phyloP scores from a whole-genome alignment of 2,113 vertebrate species.

The Cebidichthys violaceus region DNA sequence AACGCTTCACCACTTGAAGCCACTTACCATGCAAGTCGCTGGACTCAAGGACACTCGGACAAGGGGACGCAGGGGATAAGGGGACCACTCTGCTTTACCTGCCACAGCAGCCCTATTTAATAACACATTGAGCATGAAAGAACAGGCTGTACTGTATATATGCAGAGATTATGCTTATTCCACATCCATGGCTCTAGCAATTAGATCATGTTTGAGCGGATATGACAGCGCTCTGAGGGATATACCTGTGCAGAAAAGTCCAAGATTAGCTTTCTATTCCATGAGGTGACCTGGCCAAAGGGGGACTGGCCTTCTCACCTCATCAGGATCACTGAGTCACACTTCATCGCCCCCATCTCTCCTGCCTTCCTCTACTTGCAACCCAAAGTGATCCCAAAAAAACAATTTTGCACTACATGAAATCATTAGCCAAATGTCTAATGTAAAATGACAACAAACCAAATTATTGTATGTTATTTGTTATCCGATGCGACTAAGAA shows the following conservation, averaged over 20 bases:
- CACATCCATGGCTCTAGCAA: background rate
- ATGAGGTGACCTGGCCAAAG: slow-evolving; percentile 31
- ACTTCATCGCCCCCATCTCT: slow-evolving; percentile 17
- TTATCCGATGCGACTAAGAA: background rate
- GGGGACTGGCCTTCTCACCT: slow-evolving; percentile 6
- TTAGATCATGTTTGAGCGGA: slow-evolving; percentile 42
- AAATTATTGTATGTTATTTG: background rate
- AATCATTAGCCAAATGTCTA: background rate
- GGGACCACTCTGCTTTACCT: background rate
- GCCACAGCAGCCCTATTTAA: slow-evolving; percentile 19
- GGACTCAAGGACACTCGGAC: background rate
- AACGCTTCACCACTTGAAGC: background rate
- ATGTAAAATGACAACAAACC: background rate
- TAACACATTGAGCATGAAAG: background rate
- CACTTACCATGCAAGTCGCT: background rate
- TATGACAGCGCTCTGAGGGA: slow-evolving; percentile 31
- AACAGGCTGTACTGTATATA: background rate
- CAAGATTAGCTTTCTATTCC: slow-evolving; percentile 44
- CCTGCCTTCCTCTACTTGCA: slow-evolving; percentile 17
- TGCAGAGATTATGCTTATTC: slow-evolving; percentile 15
- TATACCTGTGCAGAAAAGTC: slow-evolving; percentile 38
- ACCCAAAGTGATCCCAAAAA: background rate
- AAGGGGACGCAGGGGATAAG: background rate
- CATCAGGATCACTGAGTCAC: slow-evolving; percentile 37
- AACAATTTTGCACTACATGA: background rate